These are phyloP conservation scores for Dasysyrphus albostriatus DNA, from an alignment of 2,888 invertebrate species.

Conservation along the genomic window DNA sequence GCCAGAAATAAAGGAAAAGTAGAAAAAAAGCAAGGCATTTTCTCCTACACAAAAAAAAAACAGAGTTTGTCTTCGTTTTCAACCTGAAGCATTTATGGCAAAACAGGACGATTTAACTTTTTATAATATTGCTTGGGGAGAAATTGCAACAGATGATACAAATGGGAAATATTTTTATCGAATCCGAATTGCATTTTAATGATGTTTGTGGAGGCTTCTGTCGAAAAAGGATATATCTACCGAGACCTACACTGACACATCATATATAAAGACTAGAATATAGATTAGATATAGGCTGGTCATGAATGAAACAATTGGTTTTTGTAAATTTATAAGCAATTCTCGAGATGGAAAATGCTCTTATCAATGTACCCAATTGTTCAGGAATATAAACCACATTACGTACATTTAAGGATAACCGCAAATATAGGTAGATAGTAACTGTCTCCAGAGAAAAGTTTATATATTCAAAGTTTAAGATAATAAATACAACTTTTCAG, in stretches of 20 bases:
- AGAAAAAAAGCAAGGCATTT: background rate
- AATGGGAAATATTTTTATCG: constrained; percentile 74
- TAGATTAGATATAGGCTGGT: background rate
- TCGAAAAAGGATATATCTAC: background rate
- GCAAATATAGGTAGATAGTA: background rate
- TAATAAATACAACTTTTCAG: constrained; percentile 1
- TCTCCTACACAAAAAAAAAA: background rate
- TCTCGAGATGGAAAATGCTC: background rate
- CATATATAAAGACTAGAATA: too few species aligned
- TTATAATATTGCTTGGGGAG: constrained; percentile 74
- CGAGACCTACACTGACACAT: background rate
- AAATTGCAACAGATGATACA: constrained; percentile 76
- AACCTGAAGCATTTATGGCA: constrained; percentile 43
- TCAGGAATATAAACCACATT: constrained; percentile 24
- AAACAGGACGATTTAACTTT: constrained; percentile 69
- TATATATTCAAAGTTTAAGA: background rate
- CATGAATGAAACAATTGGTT: constrained; percentile 40
- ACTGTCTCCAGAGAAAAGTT: background rate
- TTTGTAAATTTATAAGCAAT: constrained; percentile 23
- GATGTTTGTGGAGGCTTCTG: constrained; percentile 48
- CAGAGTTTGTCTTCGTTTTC: constrained; percentile 35
- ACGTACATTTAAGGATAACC: background rate
- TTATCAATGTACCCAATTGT: background rate
- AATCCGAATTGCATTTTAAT: constrained; percentile 70
- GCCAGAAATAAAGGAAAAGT: background rate